Percentiles rank a stretch among this genome's conserved stretches.
These are phyloP conservation scores for Heliornis fulica DNA, from an alignment of 2,113 vertebrate genomes.

Conservation along the genomic window DNA sequence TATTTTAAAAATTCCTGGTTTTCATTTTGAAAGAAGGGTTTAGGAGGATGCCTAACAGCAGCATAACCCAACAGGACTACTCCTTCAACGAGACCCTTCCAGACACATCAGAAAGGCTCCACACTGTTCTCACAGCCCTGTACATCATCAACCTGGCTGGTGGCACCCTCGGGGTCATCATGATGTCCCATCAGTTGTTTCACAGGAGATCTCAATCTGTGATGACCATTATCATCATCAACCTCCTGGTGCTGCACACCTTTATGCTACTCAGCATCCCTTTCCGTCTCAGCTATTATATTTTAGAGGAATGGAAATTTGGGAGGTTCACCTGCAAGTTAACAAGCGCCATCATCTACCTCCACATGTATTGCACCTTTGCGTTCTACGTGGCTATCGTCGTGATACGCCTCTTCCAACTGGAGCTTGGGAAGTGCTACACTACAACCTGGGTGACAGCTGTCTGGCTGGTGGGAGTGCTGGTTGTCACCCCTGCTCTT, in stretches of 20 bases:
- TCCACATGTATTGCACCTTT: slow-evolving; percentile 70
- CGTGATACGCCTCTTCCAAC: background rate
- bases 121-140: background rate
- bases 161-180: background rate
- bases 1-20: background rate
- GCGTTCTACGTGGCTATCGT: slow-evolving; percentile 53
- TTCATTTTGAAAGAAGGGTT: background rate
- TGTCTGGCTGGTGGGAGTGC: slow-evolving; percentile 32
- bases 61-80: background rate
- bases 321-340: slow-evolving; percentile 47
- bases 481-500: slow-evolving; percentile 40
- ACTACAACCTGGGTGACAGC: background rate
- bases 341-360: slow-evolving; percentile 28
- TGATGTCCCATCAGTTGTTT: slow-evolving; percentile 45
- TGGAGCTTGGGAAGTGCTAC: slow-evolving; percentile 20
- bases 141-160: slow-evolving; percentile 50
- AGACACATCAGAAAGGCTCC: background rate
- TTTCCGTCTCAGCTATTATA: slow-evolving; percentile 67
- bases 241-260: slow-evolving; percentile 61
- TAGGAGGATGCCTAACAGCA: background rate
- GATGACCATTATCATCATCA: slow-evolving; percentile 22
- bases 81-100: background rate
- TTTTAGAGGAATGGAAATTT: slow-evolving; percentile 41
- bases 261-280: slow-evolving; percentile 66
- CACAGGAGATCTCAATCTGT: slow-evolving; percentile 21